Base-by-base conservation (phyloP, 2,888 invertebrate genomes). In the Molorchus minor region DNA sequence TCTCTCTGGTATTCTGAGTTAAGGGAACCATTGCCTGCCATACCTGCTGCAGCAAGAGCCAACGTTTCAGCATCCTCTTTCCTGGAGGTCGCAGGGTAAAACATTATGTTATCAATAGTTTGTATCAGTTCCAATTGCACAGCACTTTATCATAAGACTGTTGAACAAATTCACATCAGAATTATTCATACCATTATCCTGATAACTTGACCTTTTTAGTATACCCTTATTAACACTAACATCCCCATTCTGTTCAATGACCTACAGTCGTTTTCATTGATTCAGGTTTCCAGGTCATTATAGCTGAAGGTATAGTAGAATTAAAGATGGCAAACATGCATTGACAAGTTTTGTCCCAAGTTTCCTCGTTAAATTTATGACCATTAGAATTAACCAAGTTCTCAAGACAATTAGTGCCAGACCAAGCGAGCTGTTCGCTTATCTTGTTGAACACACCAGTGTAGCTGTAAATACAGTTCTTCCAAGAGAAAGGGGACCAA, bases 351-450 rank as follows among this genome's bases (percentile, higher is more conserved):
- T 93, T 92, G 72, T 92, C 89, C 99, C 99, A 99, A 0, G 96
- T 96, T 25, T 88, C 86, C 53, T 90, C 87, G 52, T 88, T 88
- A 80, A 98, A 98, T 77, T 98, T 55, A 87, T 91, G 58, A 12
- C 98, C 99, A 80, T 98, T 98, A 21, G 96, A 96, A 75, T 98
- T 96, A 61, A 99, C 97, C 76, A 99, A 86, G 83, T 98, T 98
- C 82, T 99, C 98, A 58, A 99, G 83, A 76, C 99, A 99, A 80
- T 98, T 98, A 5, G 92, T 92, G 1, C 96, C 96, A 1, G 73
- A 74, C 61, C 94, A 84, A 0, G 97, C 96, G 4, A 60, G 45
- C 35, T 65, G 68, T 46, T 68, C 98, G 82, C n/a, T 92, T 98
- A 81, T 94, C 95, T 83, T 90, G 89, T 73, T 89, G 89, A 7